Base-by-base conservation (phyloP, 1,140 invertebrate genomes). In the Drosophila grimshawi region DNA sequence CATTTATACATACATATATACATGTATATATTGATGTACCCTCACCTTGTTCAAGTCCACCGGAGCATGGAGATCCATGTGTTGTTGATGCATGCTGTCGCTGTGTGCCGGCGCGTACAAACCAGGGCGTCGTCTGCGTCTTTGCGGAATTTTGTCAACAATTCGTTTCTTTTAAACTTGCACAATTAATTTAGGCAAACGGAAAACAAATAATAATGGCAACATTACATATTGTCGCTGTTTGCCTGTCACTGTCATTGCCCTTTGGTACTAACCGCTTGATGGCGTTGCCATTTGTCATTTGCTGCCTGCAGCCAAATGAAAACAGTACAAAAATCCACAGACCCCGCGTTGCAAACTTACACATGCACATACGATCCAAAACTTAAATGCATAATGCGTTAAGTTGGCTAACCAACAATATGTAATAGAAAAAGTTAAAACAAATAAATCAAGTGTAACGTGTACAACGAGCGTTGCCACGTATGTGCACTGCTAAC, bases 41-140 rank as follows among this genome's bases (percentile, higher is more conserved):
- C 80, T 91, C 92, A 95, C 95, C 94, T 95, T 94, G 78, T 95
- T 95, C 10, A 94, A 92, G 81, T 95, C 94, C 45, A 95, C 94
- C 30, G 94, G 94, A 76, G 93, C 92, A 82, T 95, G 95, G 53
- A 95, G 93, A 55, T 92, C 86, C 89, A 92, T 90, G 69, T 91
- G 81, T 63, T 85, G 75, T 60, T 88, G 86, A 43, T 85, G 81
- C 85, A 88, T 88, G 10, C 83, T 88, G 53, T 68, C 62, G 71
- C 62, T 74, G 69, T 69, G 69, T 43, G 71, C 60, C 52, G 63
- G 79, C 64, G 69, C 76, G 71, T 76, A 76, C 59, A 71, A 78
- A 59, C 59, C 79, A 59, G 60, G 56, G 37, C 75, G 80, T 80
- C 71, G 59, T 69, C 61, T 70, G 51, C 75, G 82, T 82, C 64